Percentiles rank a stretch among this genome's conserved stretches.
phyloP scores from a whole-genome alignment of 1,140 invertebrate species.

The Bombus sibiricus region DNA sequence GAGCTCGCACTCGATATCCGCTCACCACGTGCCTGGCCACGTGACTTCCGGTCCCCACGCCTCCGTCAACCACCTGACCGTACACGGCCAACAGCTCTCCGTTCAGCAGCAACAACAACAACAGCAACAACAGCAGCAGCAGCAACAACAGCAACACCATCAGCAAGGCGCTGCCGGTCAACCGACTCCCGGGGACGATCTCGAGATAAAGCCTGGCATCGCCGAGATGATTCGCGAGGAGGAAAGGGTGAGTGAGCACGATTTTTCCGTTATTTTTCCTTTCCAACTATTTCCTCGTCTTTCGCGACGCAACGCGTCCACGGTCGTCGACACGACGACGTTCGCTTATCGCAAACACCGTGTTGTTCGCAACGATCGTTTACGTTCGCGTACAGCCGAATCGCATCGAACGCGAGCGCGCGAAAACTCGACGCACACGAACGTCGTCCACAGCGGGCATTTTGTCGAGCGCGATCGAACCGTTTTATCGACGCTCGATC shows the following conservation, averaged over 20 bases:
- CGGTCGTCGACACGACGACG: too few species aligned
- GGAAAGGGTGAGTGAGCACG: conserved; percentile 91
- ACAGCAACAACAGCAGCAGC: conserved; percentile 75
- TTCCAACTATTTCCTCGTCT: too few species aligned
- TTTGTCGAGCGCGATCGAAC: too few species aligned
- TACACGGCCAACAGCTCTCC: conserved; percentile 77
- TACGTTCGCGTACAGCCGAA: too few species aligned
- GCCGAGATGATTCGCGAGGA: conserved; percentile 97
- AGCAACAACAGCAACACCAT: conserved; percentile 68
- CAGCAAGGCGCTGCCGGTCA: conserved; percentile 74
- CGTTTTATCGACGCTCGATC: too few species aligned
- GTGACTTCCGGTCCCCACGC: conserved; percentile 78
- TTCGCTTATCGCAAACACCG: too few species aligned
- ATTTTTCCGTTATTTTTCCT: not conserved
- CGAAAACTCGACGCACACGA: too few species aligned
- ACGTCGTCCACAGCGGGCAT: too few species aligned
- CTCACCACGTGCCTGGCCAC: conserved; percentile 82
- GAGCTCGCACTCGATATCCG: conserved; percentile 78
- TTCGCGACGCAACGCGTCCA: too few species aligned
- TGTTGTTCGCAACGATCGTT: too few species aligned
- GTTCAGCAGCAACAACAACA: conserved; percentile 72
- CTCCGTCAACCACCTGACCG: conserved; percentile 79
- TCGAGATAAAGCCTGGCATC: conserved; percentile 96
- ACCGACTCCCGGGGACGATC: conserved; percentile 86
- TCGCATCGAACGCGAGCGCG: too few species aligned